A percentile compares a stretch with the other conserved stretches of the same genome.
Conservation (phyloP, 2,797 vertebrate genomes). For the Australoheros facetus region DNA sequence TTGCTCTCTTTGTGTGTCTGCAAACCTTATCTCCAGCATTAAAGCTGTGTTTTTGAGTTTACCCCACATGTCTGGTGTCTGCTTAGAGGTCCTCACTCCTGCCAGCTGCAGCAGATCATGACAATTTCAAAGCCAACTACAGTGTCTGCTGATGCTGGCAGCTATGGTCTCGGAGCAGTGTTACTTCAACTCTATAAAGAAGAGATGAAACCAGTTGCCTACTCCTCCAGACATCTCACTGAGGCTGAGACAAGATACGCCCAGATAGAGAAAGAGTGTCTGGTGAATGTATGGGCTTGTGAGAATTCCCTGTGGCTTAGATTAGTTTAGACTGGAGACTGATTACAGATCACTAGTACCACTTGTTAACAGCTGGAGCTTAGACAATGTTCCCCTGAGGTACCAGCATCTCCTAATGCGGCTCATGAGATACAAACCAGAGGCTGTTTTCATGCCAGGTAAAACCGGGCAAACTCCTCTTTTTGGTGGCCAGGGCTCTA, state of each 20-base stretch:
- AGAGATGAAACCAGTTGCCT: background rate
- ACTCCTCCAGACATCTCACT: too few relatives aligned
- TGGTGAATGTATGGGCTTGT: background rate
- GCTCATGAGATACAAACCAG: background rate
- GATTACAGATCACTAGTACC: background rate
- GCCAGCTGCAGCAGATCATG: too few relatives aligned
- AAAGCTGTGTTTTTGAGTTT: too few relatives aligned
- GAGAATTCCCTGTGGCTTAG: background rate
- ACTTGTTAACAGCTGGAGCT: background rate
- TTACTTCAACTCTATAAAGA: background rate
- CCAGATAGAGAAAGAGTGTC: too few relatives aligned
- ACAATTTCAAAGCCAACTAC: too few relatives aligned
- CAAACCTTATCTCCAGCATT: too few relatives aligned
- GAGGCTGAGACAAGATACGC: too few relatives aligned
- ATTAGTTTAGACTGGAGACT: background rate
- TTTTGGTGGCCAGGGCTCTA: background rate
- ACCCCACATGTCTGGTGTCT: too few relatives aligned
- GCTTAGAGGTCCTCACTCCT: too few relatives aligned
- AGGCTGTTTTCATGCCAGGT: background rate
- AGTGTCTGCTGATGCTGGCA: background rate
- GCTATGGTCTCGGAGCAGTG: background rate
- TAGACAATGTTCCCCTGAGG: background rate
- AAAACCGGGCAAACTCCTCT: background rate
- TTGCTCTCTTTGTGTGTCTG: too few relatives aligned
- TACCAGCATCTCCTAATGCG: background rate